A percentile compares a stretch with the other conserved stretches of the same genome.
These are phyloP conservation scores for Anisognathus igniventris DNA, from an alignment of 2,797 vertebrate species.

Conservation along the genomic window DNA sequence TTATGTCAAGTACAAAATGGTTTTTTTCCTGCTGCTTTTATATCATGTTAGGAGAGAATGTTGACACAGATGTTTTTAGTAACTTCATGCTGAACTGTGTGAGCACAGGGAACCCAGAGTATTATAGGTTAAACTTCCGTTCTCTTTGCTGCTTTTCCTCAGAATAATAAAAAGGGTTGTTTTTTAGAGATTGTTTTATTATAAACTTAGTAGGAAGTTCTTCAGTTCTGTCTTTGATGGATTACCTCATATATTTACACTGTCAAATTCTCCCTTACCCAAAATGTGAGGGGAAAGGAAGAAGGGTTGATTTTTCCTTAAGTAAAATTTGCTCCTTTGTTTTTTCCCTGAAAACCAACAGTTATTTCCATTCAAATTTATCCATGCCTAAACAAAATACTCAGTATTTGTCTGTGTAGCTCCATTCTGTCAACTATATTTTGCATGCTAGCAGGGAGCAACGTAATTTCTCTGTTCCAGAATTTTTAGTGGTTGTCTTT, in stretches of 20 bases:
- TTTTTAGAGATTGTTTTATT: neutral
- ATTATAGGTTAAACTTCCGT: neutral
- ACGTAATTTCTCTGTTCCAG: accelerated
- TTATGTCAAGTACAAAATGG: neutral
- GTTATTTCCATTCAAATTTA: neutral
- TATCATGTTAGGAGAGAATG: neutral
- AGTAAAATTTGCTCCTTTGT: neutral
- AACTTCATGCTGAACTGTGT: neutral
- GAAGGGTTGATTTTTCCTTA: neutral
- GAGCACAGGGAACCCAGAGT: neutral
- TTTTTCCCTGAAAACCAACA: neutral
- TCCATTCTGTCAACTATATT: neutral
- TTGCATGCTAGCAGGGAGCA: neutral
- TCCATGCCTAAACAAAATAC: neutral
- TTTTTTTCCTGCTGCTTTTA: neutral
- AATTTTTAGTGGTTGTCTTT: neutral
- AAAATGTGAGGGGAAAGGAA: neutral
- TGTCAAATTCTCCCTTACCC: neutral
- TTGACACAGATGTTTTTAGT: neutral
- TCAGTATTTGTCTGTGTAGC: neutral
- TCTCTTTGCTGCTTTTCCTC: neutral
- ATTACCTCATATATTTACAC: neutral
- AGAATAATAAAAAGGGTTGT: neutral
- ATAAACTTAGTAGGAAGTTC: neutral
- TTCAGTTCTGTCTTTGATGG: neutral